These are phyloP conservation scores for Orthonyx spaldingii DNA, from an alignment of 2,113 vertebrate species.

Conservation along the genomic window DNA sequence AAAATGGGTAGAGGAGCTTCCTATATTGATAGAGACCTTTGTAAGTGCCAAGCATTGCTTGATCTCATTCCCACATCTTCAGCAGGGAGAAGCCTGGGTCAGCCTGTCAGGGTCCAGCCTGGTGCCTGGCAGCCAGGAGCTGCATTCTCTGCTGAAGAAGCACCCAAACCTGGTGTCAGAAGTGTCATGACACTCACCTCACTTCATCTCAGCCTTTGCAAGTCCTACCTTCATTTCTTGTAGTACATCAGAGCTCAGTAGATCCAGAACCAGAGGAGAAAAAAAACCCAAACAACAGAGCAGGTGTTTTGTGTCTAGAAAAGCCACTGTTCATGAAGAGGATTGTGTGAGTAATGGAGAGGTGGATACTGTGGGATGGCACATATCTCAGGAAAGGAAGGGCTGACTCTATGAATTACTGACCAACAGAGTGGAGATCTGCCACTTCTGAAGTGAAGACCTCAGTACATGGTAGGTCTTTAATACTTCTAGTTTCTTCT, in stretches of 20 bases:
- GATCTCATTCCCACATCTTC: background rate
- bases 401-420: background rate
- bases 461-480: background rate
- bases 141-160: background rate
- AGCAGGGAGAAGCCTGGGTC: background rate
- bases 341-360: background rate
- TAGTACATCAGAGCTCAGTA: background rate
- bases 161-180: background rate
- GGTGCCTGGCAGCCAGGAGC: background rate
- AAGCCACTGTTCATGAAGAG: background rate
- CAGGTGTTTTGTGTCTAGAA: background rate
- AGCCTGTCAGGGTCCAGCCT: background rate
- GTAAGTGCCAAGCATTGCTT: background rate
- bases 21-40: background rate
- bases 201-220: background rate
- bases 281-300: too few species aligned
- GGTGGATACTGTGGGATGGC: background rate
- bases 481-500: background rate
- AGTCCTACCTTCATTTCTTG: background rate
- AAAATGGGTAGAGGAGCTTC: background rate
- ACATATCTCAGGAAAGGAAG: background rate
- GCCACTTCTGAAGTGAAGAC: background rate
- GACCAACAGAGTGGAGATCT: accelerated
- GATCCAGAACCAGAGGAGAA: background rate
- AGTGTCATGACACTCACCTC: background rate